Conservation (phyloP, 2,113 vertebrate species). For the Sclerurus mexicanus region DNA sequence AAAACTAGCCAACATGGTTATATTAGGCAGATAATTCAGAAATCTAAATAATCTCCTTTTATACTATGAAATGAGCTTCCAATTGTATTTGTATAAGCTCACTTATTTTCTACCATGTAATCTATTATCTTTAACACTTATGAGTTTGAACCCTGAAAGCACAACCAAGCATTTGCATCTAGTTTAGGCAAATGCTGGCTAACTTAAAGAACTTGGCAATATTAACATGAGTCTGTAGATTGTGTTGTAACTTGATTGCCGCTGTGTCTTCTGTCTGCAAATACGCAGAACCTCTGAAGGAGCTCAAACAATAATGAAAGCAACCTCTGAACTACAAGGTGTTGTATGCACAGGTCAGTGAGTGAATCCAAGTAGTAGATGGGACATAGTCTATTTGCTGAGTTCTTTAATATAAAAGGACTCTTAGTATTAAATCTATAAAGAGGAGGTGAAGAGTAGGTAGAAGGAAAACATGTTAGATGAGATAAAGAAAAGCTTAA, state of each 20-base stretch:
- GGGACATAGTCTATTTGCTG: not conserved
- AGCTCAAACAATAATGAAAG: not conserved
- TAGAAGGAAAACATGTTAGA: not conserved
- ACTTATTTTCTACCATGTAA: not conserved
- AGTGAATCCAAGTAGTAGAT: fast-evolving
- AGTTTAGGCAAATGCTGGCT: not conserved
- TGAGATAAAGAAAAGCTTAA: constrained; percentile 33
- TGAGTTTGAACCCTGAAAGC: not conserved
- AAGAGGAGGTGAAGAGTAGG: not conserved
- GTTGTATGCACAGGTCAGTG: not conserved
- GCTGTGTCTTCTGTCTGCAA: not conserved
- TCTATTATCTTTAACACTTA: not conserved
- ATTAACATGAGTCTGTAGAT: not conserved
- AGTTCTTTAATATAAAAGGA: not conserved
- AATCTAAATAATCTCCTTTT: constrained; percentile 3
- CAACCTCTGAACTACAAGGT: not conserved
- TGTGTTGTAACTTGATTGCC: not conserved
- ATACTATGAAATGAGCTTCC: not conserved
- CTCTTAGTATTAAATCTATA: constrained; percentile 10
- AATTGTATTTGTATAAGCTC: not conserved
- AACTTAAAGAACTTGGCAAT: not conserved
- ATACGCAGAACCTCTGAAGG: not conserved
- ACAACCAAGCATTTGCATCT: not conserved
- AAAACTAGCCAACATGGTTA: not conserved
- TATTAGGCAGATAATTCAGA: constrained; percentile 1